Evolutionary conservation across 2,888 invertebrate genomes (phyloP).

Genomic region (Hylaea fasciaria): DNA sequence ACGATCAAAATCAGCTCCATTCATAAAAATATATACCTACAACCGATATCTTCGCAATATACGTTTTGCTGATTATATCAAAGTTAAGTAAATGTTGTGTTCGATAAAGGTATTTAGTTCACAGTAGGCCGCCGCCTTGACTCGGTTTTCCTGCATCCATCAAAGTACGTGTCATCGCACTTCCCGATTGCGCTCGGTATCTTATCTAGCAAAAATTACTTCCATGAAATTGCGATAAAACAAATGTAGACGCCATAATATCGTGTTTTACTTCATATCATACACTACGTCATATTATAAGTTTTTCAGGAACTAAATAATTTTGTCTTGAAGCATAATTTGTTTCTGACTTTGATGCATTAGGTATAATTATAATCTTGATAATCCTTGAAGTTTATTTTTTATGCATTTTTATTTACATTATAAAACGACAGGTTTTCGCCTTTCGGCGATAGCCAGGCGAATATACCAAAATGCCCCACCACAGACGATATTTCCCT

Average conservation of each 20-base stretch:
- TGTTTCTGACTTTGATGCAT: too few species aligned
- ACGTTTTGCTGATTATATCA: constrained; percentile 7
- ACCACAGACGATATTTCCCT: too few species aligned
- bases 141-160: constrained; percentile 34
- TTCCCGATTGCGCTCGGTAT: constrained; percentile 35
- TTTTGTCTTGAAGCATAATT: too few species aligned
- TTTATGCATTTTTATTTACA: too few species aligned
- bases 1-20: background rate
- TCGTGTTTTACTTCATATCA: constrained; percentile 1
- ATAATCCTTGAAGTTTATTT: too few species aligned
- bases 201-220: constrained; percentile 31
- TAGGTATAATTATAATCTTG: too few species aligned
- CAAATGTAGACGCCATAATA: background rate
- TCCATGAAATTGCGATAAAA: constrained; percentile 14
- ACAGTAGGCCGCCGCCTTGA: constrained; percentile 34
- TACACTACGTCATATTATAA: too few species aligned
- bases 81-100: constrained; percentile 3
- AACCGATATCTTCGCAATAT: background rate
- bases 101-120: constrained; percentile 18
- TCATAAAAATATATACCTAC: background rate
- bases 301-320: too few species aligned
- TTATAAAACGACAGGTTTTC: too few species aligned
- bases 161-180: constrained; percentile 29
- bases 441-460: too few species aligned
- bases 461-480: too few species aligned